These are phyloP conservation scores for Pomacea canaliculata DNA, from an alignment of 2,888 invertebrate genomes.

Conservation along the genomic window DNA sequence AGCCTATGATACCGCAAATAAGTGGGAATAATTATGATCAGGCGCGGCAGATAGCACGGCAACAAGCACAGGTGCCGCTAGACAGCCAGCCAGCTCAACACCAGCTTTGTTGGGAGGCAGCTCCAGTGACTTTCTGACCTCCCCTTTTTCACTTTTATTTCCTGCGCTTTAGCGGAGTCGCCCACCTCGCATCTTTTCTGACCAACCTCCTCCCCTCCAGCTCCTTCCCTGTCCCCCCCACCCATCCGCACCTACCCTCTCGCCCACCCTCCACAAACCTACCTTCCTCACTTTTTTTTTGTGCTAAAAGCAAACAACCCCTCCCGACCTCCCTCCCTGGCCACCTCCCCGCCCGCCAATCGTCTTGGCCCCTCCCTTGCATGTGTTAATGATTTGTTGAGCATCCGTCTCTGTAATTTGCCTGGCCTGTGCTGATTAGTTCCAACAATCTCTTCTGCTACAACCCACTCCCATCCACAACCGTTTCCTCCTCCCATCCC, in stretches of 20 bases:
- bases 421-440: constrained; percentile 20
- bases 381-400: constrained; percentile 36
- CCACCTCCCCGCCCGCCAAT: background rate
- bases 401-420: constrained; percentile 22
- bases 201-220: background rate
- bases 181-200: background rate
- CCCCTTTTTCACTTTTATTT: constrained; percentile 30
- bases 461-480: background rate
- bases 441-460: constrained; percentile 1
- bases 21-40: constrained; percentile 24
- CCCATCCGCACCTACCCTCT: background rate
- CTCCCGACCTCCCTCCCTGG: background rate
- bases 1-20: constrained; percentile 11
- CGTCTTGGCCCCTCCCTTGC: constrained; percentile 8
- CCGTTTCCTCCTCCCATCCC: too few relatives aligned
- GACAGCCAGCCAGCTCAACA: constrained; percentile 2
- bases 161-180: constrained; percentile 6
- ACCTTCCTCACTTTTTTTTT: too few relatives aligned
- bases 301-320: background rate
- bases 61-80: constrained; percentile 26
- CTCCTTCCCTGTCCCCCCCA: background rate
- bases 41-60: constrained; percentile 16
- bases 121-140: constrained; percentile 40
- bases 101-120: constrained; percentile 29
- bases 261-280: background rate